Evolutionary conservation across 1,140 invertebrate genomes (phyloP).

Genomic region (Caerostris darwini): DNA sequence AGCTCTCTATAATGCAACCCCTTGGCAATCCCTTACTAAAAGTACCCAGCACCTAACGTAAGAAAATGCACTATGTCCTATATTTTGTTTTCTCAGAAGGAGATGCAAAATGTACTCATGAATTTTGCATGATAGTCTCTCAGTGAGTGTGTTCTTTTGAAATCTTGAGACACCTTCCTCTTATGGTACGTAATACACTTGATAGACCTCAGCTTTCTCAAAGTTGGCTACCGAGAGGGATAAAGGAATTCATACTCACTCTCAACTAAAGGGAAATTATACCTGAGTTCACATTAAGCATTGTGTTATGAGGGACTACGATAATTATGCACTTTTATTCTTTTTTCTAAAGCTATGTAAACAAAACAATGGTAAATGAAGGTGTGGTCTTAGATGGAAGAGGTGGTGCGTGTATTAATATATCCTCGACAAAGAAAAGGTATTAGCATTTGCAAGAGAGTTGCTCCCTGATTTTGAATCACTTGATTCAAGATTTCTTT

Average conservation of each 20-base stretch:
- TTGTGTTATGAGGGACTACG: slow-evolving; percentile 20
- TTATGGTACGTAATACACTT: slow-evolving; percentile 41
- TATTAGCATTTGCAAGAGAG: background rate
- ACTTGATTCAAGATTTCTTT: background rate
- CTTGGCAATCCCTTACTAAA: background rate
- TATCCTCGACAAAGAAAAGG: background rate
- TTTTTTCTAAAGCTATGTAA: background rate
- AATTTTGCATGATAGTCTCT: slow-evolving; percentile 70
- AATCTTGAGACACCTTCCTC: slow-evolving; percentile 12
- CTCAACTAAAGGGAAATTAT: slow-evolving; percentile 48
- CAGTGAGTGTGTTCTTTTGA: slow-evolving; percentile 39
- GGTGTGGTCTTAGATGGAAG: background rate
- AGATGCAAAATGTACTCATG: slow-evolving; percentile 72
- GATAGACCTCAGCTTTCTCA: background rate
- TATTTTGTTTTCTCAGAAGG: slow-evolving; percentile 61
- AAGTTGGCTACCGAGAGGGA: slow-evolving; percentile 3
- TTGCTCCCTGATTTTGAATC: background rate
- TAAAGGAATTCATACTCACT: background rate
- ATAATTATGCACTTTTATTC: slow-evolving; percentile 49
- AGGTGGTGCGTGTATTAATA: background rate
- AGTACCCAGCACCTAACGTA: slow-evolving; percentile 19
- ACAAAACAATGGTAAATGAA: background rate
- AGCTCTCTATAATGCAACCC: slow-evolving; percentile 35
- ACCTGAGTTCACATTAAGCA: background rate
- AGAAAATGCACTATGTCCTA: slow-evolving; percentile 51